Evolutionary conservation across 1,140 invertebrate genomes (phyloP).

Genomic region (Drosophila leontia): DNA sequence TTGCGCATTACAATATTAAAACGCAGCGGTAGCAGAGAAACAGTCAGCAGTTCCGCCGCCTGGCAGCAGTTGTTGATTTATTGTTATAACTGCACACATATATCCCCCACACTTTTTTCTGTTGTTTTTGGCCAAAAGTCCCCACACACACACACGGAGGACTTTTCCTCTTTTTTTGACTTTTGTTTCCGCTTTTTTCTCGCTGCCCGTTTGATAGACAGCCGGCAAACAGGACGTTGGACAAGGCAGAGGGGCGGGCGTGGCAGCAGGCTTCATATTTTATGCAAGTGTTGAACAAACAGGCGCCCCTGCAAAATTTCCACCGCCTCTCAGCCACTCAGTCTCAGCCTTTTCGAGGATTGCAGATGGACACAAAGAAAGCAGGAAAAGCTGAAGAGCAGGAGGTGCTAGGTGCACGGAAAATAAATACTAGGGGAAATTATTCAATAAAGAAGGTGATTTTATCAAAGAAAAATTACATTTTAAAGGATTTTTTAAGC

Average conservation of each 20-base stretch:
- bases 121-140: slow-evolving; percentile 49
- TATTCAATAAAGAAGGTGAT: neutral
- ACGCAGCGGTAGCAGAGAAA: slow-evolving; percentile 49
- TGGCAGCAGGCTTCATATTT: slow-evolving; percentile 70
- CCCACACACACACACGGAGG: slow-evolving; percentile 6
- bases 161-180: slow-evolving; percentile 60
- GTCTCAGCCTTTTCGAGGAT: slow-evolving; percentile 24
- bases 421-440: neutral
- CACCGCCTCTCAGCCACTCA: slow-evolving; percentile 20
- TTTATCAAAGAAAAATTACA: neutral
- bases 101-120: neutral
- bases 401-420: slow-evolving; percentile 8
- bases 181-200: slow-evolving; percentile 74
- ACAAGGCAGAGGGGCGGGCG: slow-evolving; percentile 13
- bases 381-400: slow-evolving; percentile 2
- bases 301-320: slow-evolving; percentile 13
- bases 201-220: slow-evolving; percentile 67
- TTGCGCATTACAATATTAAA: slow-evolving; percentile 81
- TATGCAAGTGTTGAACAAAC: slow-evolving; percentile 71
- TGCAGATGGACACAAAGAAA: slow-evolving; percentile 33
- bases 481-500: too few relatives aligned
- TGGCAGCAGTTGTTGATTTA: slow-evolving; percentile 80
- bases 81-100: slow-evolving; percentile 74
- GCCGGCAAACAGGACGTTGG: slow-evolving; percentile 60
- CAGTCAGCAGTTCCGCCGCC: slow-evolving; percentile 60